Conservation (phyloP, 2,113 vertebrate species). For the Diadophis punctatus region DNA sequence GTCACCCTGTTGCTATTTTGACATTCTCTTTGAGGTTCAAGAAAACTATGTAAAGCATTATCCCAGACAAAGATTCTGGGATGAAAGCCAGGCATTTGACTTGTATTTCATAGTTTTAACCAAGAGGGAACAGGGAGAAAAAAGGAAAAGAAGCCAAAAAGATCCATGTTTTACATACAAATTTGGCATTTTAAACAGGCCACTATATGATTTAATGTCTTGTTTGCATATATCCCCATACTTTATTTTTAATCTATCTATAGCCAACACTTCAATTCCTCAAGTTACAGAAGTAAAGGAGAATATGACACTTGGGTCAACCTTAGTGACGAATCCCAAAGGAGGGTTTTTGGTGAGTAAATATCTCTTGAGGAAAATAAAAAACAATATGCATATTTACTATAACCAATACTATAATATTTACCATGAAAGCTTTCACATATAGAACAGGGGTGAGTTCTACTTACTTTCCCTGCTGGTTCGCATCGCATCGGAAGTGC, state of each 20-base stretch:
- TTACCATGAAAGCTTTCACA: not conserved
- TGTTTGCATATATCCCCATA: conserved; percentile 49
- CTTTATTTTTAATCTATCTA: conserved; percentile 61
- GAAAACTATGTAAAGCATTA: conserved; percentile 56
- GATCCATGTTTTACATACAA: conserved; percentile 49
- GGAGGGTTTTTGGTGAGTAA: conserved; percentile 95
- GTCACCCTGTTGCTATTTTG: conserved; percentile 36
- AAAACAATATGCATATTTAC: not conserved
- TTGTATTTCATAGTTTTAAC: conserved; percentile 36
- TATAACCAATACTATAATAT: not conserved
- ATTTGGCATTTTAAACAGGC: conserved; percentile 36
- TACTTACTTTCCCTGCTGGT: too few relatives aligned
- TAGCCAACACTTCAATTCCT: conserved; percentile 83
- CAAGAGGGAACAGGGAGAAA: conserved; percentile 29
- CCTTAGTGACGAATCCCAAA: conserved; percentile 89
- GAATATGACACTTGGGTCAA: conserved; percentile 98
- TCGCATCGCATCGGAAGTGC: too few relatives aligned
- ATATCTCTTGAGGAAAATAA: not conserved
- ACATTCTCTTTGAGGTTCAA: conserved; percentile 47
- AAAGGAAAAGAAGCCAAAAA: conserved; percentile 42
- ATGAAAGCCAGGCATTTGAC: conserved; percentile 50
- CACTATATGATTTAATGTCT: conserved; percentile 46
- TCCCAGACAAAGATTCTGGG: conserved; percentile 65
- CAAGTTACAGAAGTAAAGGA: conserved; percentile 91
- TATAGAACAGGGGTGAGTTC: not conserved